Conservation (phyloP, 2,888 invertebrate species). For the Punctoribates punctum region DNA sequence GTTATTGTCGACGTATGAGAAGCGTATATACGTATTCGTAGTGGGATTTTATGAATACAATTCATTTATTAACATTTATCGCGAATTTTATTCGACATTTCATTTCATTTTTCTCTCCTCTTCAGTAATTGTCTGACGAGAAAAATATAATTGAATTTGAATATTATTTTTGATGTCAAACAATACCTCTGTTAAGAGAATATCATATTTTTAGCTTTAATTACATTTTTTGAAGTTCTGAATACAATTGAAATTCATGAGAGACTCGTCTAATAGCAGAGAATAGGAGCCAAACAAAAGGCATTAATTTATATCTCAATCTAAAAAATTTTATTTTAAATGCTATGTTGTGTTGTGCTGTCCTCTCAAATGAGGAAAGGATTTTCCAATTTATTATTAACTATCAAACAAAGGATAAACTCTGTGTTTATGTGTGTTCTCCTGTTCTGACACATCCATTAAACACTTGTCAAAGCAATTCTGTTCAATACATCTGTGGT, state of each 20-base stretch:
- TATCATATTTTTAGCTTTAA: conserved; percentile 16
- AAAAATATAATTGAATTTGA: not conserved
- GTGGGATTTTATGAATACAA: too few relatives aligned
- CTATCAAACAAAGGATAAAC: too few relatives aligned
- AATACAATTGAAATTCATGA: not conserved
- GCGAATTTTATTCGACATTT: too few relatives aligned
- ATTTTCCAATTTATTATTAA: too few relatives aligned
- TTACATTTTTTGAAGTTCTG: not conserved
- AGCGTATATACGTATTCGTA: too few relatives aligned
- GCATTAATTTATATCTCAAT: not conserved
- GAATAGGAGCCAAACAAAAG: not conserved
- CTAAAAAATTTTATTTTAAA: not conserved
- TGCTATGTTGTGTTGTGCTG: not conserved
- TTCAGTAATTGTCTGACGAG: not conserved
- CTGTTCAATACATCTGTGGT: too few relatives aligned
- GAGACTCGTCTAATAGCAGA: not conserved
- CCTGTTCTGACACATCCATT: too few relatives aligned
- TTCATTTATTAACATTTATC: too few relatives aligned
- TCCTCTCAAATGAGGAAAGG: not conserved
- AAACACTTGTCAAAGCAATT: too few relatives aligned
- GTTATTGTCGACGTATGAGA: too few relatives aligned
- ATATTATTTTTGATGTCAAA: not conserved
- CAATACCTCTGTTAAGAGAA: not conserved
- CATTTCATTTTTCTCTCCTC: not conserved
- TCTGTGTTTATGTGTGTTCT: too few relatives aligned